Evolutionary conservation across 2,797 vertebrate species (phyloP).

Genomic region (Parambassis ranga): DNA sequence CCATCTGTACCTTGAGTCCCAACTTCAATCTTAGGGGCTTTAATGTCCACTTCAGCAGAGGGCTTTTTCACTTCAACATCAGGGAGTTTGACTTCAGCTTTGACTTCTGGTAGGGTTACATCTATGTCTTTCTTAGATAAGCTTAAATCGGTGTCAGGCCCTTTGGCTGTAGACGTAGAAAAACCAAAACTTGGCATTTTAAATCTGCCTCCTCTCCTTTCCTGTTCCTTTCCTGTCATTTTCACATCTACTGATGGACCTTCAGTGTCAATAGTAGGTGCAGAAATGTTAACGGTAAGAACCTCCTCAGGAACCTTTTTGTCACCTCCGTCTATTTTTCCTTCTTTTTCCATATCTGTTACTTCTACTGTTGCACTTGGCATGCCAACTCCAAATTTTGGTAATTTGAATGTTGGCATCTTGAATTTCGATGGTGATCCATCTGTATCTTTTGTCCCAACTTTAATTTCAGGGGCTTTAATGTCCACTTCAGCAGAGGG

Average conservation of each 20-base stretch:
- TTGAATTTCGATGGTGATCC: slow-evolving; percentile 52
- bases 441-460: neutral
- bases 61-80: slow-evolving; percentile 26
- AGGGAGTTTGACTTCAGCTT: slow-evolving; percentile 14
- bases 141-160: slow-evolving; percentile 33
- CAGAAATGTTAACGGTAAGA: neutral
- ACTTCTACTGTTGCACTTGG: slow-evolving; percentile 26
- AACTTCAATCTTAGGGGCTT: slow-evolving; percentile 23
- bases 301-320: slow-evolving; percentile 14
- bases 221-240: slow-evolving; percentile 1
- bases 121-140: slow-evolving; percentile 51
- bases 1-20: neutral
- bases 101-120: no score
- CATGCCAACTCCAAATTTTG: slow-evolving; percentile 60
- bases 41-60: slow-evolving; percentile 33
- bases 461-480: slow-evolving; percentile 20
- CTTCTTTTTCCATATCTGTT: slow-evolving; percentile 2
- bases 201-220: slow-evolving; percentile 22
- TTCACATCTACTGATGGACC: slow-evolving; percentile 9
- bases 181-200: slow-evolving; percentile 41
- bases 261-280: slow-evolving; percentile 15
- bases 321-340: neutral
- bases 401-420: slow-evolving; percentile 72
- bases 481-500: slow-evolving; percentile 37
- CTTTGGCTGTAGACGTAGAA: slow-evolving; percentile 51